Evolutionary conservation across 1,140 invertebrate species (phyloP), one percentile per base, ranked within the genome.

Genomic region (Ceratosolen solmsi): DNA sequence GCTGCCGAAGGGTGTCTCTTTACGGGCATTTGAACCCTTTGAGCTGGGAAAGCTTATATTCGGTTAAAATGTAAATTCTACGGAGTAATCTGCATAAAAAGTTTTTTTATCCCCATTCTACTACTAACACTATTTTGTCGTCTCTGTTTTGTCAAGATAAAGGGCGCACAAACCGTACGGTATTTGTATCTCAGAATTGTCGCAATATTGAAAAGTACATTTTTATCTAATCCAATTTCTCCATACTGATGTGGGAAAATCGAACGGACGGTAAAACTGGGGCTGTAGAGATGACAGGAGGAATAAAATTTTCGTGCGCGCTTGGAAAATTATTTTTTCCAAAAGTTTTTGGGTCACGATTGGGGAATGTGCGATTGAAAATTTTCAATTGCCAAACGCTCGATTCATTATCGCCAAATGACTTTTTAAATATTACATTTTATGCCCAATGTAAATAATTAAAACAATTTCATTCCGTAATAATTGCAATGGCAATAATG

Each of bases 51-150:
- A 38, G 63, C n/a, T 68, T 68, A 38, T 38, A 68, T 38, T 68
- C 63, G n/a, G 63, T 68, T 68, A 38, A 68, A 68, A 68, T 68
- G 63, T 68, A 68, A 68, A 68, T 68, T 38, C 63, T 38, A 38
- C 13, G 33, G 0, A 38, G 20, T 38, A 68, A 68, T 68, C 63
- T 68, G 33, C 63, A 38, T 68, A 38, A 68, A 68, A 38, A 68
- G 20, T 38, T 38, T 68, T 68, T 22, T 38, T 68, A 8, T 46
- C n/a, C n/a, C n/a, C 13, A 46, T 46, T 46, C 41, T 46, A 0
- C 56, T 2, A 11, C 27, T 33, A 17, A 5, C 15, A 2, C 15
- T 68, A 38, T 68, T 68, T 38, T 38, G 3, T 68, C 17, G 1
- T n/a, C 20, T 36, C 17, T n/a, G 33, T 38, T 38, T 38, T 38